A percentile compares a stretch with the other conserved stretches of the same genome.
phyloP scores from a whole-genome alignment of 1,140 invertebrate genomes.

The Drosophila punjabiensis region DNA sequence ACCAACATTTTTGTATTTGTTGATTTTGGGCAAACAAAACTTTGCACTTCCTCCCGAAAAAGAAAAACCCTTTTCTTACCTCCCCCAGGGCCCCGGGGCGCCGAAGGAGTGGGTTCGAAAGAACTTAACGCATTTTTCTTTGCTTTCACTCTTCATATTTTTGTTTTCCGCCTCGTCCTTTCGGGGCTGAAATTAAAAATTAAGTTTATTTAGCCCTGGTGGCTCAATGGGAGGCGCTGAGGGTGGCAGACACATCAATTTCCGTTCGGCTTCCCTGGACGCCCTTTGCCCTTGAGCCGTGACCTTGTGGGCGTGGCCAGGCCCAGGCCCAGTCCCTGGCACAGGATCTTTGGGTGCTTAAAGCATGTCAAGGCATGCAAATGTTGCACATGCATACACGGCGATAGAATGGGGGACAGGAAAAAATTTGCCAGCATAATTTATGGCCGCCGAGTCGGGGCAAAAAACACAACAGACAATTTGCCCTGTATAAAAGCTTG shows the following conservation, averaged over 20 bases:
- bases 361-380: conserved; percentile 65
- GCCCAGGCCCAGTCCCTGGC: not conserved
- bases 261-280: conserved; percentile 1
- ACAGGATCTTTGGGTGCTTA: not conserved
- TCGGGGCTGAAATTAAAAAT: conserved; percentile 65
- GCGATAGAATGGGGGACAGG: not conserved
- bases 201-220: conserved; percentile 61
- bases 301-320: conserved; percentile 63
- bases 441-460: conserved; percentile 49
- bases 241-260: conserved; percentile 31
- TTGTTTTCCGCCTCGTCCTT: conserved; percentile 32
- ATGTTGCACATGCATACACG: conserved; percentile 60
- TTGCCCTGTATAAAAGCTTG: conserved; percentile 79
- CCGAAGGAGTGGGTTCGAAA: not conserved
- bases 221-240: not conserved
- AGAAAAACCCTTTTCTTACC: conserved; percentile 58
- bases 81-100: conserved; percentile 10
- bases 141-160: conserved; percentile 64
- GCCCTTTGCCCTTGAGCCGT: conserved; percentile 66
- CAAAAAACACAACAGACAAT: conserved; percentile 74
- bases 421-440: conserved; percentile 69
- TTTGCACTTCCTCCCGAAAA: conserved; percentile 58
- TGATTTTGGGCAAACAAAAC: conserved; percentile 78
- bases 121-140: conserved; percentile 63
- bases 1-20: conserved; percentile 69